Base-by-base conservation (phyloP, 2,888 invertebrate species). In the Thereva nobilitata region DNA sequence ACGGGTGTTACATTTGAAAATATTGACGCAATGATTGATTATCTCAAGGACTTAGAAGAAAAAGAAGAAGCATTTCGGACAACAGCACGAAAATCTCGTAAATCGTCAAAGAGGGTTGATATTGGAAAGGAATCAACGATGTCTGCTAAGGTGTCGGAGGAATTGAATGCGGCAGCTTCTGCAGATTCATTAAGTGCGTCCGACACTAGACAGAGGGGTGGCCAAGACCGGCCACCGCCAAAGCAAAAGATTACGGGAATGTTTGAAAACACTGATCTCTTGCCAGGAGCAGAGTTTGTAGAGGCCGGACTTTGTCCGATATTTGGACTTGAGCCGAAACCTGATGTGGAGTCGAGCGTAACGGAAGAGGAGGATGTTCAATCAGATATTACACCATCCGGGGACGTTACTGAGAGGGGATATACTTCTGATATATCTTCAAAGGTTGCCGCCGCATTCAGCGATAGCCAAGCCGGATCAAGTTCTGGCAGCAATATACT, bases 21-120 rank as follows among this genome's bases (percentile, higher is more conserved):
- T 50, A 57, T 72, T 1, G 67, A 71, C 8, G 68, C 68, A 35
- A 65, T 72, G 12, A 68, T 70, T 34, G 61, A 70, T 37, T 72
- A 68, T 44, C 57, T 71, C n/a, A 64, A 63, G 37, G 40, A 66
- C 3, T 50, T 45, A 37, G 10, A 49, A 38, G 8, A 47, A 8
- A 59, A 37, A 23, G 42, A 54, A 3, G 44, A 55, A 2, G 10
- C 42, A 12, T 63, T 54, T 23, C 23, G 23, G 23, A 23, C 23
- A 23, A 23, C 23, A 23, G 23, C 23, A 23, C 23, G 23, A 23
- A 23, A 23, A 23, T 23, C 23, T 23, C 23, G 23, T 23, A 23
- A 23, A 2, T 2, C 23, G 1, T 23, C 23, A 1, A 23, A 23
- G 23, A 23, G 2, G 23, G 23, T 23, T 2, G 23, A 23, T 23